phyloP scores from a whole-genome alignment of 2,888 invertebrate genomes.

The Aradus depressus region DNA sequence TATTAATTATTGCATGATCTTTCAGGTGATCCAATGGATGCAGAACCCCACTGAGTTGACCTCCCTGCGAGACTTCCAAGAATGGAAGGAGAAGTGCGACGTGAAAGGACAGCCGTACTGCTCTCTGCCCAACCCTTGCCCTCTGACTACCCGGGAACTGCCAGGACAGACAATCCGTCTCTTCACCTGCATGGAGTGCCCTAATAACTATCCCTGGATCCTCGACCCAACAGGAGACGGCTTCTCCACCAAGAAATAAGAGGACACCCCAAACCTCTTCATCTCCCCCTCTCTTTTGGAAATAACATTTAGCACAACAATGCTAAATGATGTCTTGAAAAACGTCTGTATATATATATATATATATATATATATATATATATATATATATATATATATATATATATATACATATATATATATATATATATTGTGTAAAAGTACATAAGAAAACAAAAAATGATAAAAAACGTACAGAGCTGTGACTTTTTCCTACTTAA shows the following conservation, averaged over 20 bases:
- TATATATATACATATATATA: no score
- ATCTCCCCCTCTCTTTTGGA: no score
- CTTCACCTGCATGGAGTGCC: slow-evolving; percentile 93
- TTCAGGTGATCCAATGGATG: slow-evolving; percentile 89
- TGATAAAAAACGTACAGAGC: no score
- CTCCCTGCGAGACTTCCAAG: slow-evolving; percentile 77
- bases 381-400: no score
- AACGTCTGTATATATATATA: no score
- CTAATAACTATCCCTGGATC: slow-evolving; percentile 91
- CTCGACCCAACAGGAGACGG: slow-evolving; percentile 90
- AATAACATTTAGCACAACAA: no score
- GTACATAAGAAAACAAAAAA: no score
- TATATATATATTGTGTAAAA: no score
- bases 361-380: no score
- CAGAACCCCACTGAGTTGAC: slow-evolving; percentile 84
- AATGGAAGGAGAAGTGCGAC: slow-evolving; percentile 93
- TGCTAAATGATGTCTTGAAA: no score
- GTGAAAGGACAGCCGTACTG: slow-evolving; percentile 89
- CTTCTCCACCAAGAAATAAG: slow-evolving; percentile 68
- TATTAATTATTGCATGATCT: slow-evolving; percentile 9
- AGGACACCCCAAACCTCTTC: no score
- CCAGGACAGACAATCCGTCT: slow-evolving; percentile 85
- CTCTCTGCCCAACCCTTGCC: slow-evolving; percentile 82
- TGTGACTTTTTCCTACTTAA: no score
- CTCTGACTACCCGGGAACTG: slow-evolving; percentile 75